Evolutionary conservation across 2,113 vertebrate species (phyloP).

Genomic region (Heteronetta atricapilla): DNA sequence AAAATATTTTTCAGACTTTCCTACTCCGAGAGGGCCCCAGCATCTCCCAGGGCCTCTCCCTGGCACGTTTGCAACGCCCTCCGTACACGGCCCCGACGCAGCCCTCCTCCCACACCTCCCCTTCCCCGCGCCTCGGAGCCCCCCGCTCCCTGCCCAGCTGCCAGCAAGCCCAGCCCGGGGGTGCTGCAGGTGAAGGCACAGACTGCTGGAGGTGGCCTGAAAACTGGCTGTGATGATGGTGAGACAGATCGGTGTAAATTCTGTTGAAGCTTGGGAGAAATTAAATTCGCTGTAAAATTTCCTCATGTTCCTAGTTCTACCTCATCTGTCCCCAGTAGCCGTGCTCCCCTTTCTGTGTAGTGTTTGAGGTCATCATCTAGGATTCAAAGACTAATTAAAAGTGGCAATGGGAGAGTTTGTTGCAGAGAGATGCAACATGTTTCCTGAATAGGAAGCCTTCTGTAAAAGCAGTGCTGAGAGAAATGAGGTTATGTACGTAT

Average conservation of each 20-base stretch:
- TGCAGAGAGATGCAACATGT: not conserved
- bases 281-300: not conserved
- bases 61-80: constrained; percentile 63
- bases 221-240: not conserved
- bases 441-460: not conserved
- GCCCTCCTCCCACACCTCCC: constrained; percentile 59
- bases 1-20: constrained; percentile 74
- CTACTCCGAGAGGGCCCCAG: constrained; percentile 64
- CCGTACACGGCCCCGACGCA: constrained; percentile 31
- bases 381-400: not conserved
- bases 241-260: not conserved
- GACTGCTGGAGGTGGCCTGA: not conserved
- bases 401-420: not conserved
- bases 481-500: not conserved
- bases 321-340: not conserved
- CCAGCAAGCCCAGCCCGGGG: not conserved
- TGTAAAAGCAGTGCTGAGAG: not conserved
- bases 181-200: not conserved
- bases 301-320: not conserved
- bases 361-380: not conserved
- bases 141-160: not conserved
- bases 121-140: not conserved
- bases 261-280: not conserved
- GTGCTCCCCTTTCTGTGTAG: not conserved
- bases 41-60: constrained; percentile 69